Percentiles rank a stretch among this genome's conserved stretches.
These are phyloP conservation scores for Bicyclus anynana DNA, from an alignment of 1,140 invertebrate genomes.

Conservation along the genomic window DNA sequence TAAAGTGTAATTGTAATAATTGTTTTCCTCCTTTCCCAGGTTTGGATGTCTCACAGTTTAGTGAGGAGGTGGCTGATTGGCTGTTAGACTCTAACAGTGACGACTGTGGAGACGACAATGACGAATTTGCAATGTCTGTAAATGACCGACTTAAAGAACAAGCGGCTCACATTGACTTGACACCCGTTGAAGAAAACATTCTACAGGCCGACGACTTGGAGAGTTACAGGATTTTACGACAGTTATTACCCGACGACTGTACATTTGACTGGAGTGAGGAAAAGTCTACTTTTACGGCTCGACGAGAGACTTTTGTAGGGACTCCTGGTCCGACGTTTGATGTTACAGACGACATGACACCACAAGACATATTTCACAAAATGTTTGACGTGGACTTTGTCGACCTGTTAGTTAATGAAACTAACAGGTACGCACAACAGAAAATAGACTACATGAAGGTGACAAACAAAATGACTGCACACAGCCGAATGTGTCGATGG, in stretches of 20 bases:
- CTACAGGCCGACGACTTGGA: not conserved
- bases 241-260: not conserved
- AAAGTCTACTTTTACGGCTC: conserved; percentile 5
- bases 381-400: conserved; percentile 26
- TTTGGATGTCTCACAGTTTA: not conserved
- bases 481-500: conserved; percentile 15
- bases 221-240: not conserved
- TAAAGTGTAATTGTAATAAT: not conserved
- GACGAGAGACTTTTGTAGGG: conserved; percentile 18
- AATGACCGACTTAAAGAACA: not conserved
- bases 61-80: not conserved
- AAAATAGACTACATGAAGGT: not conserved
- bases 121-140: not conserved
- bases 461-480: not conserved
- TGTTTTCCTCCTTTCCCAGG: not conserved
- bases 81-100: not conserved
- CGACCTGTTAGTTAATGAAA: conserved; percentile 20
- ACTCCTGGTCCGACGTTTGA: conserved; percentile 19
- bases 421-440: conserved; percentile 22
- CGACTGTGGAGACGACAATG: not conserved
- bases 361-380: conserved; percentile 24
- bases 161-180: not conserved
- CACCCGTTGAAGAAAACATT: not conserved
- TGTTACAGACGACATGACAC: conserved; percentile 12
- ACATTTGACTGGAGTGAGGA: conserved; percentile 18